Conservation (phyloP, 2,888 invertebrate genomes). For the Dasysyrphus albostriatus region DNA sequence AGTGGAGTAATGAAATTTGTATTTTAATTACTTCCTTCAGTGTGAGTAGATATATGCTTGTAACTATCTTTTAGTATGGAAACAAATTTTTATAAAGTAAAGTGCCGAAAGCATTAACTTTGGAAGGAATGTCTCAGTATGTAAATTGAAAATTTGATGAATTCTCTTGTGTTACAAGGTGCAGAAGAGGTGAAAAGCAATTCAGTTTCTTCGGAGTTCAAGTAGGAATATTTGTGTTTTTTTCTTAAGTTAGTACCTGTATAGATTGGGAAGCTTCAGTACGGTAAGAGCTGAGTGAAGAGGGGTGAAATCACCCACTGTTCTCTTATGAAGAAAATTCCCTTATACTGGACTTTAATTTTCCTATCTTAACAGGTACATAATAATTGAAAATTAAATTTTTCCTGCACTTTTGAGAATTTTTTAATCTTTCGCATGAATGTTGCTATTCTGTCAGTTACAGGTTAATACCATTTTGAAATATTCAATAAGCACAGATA, state of each 20-base stretch:
- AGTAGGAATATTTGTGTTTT: not conserved
- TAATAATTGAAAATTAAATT: too few species aligned
- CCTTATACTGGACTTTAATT: not conserved
- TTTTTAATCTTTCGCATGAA: not conserved
- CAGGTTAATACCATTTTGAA: too few species aligned
- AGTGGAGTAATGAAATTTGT: slow-evolving; percentile 54
- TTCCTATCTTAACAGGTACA: not conserved
- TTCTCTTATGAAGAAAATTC: too few species aligned
- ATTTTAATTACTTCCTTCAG: slow-evolving; percentile 50
- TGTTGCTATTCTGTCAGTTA: too few species aligned
- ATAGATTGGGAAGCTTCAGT: too few species aligned
- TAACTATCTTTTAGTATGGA: not conserved
- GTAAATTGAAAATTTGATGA: not conserved
- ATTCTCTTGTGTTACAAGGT: not conserved
- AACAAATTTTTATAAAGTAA: not conserved
- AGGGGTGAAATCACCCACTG: too few species aligned
- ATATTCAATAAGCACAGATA: too few species aligned
- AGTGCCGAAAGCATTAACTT: not conserved
- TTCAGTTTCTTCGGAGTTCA: not conserved
- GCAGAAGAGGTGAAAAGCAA: not conserved
- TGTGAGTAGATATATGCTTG: not conserved
- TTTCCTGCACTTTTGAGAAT: not conserved
- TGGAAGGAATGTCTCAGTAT: not conserved
- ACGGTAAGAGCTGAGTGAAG: too few species aligned
- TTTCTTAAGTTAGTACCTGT: not conserved